phyloP scores from a whole-genome alignment of 2,888 invertebrate species.

The Nemapogon koenigi region DNA sequence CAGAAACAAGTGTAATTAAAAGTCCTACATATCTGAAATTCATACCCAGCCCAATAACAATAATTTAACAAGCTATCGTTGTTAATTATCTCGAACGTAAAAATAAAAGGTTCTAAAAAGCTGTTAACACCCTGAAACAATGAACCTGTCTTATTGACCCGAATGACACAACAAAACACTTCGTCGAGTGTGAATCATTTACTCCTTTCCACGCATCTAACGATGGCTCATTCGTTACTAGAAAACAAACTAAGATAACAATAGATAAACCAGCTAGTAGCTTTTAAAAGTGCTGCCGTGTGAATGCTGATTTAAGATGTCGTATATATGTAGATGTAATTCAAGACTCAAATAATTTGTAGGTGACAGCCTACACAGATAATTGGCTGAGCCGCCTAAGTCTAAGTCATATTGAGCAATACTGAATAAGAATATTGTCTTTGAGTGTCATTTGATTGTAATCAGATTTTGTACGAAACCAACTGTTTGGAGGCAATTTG shows the following conservation, averaged over 20 bases:
- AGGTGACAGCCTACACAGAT: too few relatives aligned
- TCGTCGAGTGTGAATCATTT: conserved; percentile 3
- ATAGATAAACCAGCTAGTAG: too few relatives aligned
- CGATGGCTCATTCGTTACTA: conserved; percentile 2
- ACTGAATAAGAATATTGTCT: conserved; percentile 4
- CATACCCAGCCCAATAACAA: too few relatives aligned
- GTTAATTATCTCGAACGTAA: too few relatives aligned
- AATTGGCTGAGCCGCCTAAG: neutral
- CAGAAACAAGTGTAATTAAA: too few relatives aligned
- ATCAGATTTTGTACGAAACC: conserved; percentile 3
- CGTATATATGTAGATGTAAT: too few relatives aligned
- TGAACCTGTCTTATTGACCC: conserved; percentile 47
- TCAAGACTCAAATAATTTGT: too few relatives aligned
- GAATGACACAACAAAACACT: conserved; percentile 27
- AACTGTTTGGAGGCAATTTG: too few relatives aligned
- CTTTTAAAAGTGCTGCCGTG: too few relatives aligned
- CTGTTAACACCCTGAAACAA: conserved; percentile 21
- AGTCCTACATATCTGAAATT: too few relatives aligned
- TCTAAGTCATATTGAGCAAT: conserved; percentile 1
- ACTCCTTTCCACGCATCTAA: conserved; percentile 1
- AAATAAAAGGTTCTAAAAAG: conserved; percentile 5
- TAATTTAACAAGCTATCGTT: too few relatives aligned
- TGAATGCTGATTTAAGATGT: too few relatives aligned
- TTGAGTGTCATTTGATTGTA: conserved; percentile 2
- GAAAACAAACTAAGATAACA: conserved; percentile 28